phyloP scores from a whole-genome alignment of 2,113 vertebrate species.

The Dolichallabes microphthalmus region DNA sequence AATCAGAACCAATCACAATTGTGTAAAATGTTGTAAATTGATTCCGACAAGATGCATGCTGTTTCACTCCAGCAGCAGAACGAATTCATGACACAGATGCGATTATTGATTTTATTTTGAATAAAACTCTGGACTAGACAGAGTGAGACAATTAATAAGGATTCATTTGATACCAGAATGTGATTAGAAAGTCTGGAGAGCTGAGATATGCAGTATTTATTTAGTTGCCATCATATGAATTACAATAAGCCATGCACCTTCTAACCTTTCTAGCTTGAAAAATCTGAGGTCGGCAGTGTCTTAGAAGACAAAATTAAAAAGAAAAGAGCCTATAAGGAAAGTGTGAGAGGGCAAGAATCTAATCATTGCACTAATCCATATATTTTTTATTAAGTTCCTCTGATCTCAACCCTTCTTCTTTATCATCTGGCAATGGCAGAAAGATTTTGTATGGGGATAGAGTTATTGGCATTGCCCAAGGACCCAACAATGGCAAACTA shows the following conservation, averaged over 20 bases:
- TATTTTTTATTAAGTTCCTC: too few species aligned
- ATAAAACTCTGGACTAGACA: neutral
- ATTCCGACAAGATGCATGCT: constrained; percentile 23
- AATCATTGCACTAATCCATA: too few species aligned
- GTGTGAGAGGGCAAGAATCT: neutral
- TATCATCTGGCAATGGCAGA: too few species aligned
- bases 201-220: neutral
- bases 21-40: constrained; percentile 27
- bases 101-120: constrained; percentile 33
- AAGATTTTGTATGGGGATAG: too few species aligned
- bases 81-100: constrained; percentile 19
- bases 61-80: constrained; percentile 24
- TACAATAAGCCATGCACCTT: neutral
- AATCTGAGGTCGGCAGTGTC: neutral
- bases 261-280: constrained; percentile 2
- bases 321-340: neutral
- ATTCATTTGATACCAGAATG: constrained; percentile 11
- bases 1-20: constrained; percentile 15
- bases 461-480: too few species aligned
- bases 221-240: neutral
- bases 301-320: too few species aligned
- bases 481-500: too few species aligned
- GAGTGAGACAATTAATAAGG: constrained; percentile 17
- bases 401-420: too few species aligned
- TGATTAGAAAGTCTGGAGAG: constrained; percentile 24